phyloP scores from a whole-genome alignment of 2,797 vertebrate genomes.

The Podargus strigoides region DNA sequence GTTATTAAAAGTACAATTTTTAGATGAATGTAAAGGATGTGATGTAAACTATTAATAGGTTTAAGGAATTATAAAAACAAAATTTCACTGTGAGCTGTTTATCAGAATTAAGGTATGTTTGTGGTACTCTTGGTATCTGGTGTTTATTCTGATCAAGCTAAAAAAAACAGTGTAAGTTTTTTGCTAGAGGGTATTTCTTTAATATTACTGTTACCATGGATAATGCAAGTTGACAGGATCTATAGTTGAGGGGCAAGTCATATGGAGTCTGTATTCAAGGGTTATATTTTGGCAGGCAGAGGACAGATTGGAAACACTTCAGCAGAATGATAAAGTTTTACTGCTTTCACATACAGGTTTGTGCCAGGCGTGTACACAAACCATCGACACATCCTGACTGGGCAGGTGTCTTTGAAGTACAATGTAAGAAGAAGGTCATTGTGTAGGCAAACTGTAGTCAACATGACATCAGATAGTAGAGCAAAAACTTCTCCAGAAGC shows the following conservation, averaged over 20 bases:
- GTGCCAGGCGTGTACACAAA: not conserved
- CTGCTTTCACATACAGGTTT: not conserved
- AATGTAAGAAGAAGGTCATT: not conserved
- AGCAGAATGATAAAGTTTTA: not conserved
- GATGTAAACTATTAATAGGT: not conserved
- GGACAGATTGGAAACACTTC: conserved; percentile 35
- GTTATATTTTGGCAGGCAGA: conserved; percentile 49
- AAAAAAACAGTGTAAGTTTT: conserved; percentile 32
- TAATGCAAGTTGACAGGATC: conserved; percentile 65
- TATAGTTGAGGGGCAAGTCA: conserved; percentile 43
- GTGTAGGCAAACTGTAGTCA: not conserved
- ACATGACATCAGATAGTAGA: not conserved
- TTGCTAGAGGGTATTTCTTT: conserved; percentile 42
- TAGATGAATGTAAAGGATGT: not conserved
- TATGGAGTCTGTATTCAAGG: conserved; percentile 1
- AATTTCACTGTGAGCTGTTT: not conserved
- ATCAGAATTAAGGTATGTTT: not conserved
- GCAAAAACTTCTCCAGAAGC: not conserved
- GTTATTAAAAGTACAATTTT: not conserved
- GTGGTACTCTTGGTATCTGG: not conserved
- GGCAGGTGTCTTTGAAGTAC: not conserved
- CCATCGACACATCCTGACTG: not conserved
- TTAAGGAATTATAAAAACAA: not conserved
- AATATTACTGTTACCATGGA: conserved; percentile 30
- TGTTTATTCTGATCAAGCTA: conserved; percentile 8